Evolutionary conservation across 2,888 invertebrate genomes (phyloP).

Genomic region (Caenorhabditis zanzibari): DNA sequence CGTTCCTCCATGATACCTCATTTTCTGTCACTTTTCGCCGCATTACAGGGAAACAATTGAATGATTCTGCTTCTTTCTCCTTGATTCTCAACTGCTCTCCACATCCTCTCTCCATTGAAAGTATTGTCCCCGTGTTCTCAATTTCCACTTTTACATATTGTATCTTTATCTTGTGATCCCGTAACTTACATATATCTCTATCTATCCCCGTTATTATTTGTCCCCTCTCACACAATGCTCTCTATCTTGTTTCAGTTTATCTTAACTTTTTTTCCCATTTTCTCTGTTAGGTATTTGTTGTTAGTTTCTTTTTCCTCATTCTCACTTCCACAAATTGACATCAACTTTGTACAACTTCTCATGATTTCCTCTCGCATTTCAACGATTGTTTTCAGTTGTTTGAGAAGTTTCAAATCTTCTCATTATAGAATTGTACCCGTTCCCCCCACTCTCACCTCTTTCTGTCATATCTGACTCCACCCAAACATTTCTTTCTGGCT

Average conservation of each 20-base stretch:
- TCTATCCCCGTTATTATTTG: slow-evolving; percentile 13
- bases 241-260: slow-evolving; percentile 8
- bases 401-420: not conserved
- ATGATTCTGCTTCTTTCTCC: slow-evolving; percentile 52
- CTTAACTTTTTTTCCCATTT: not conserved
- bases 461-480: slow-evolving; percentile 32
- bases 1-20: slow-evolving; percentile 5
- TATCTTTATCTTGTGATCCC: not conserved
- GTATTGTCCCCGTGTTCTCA: slow-evolving; percentile 1
- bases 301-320: slow-evolving; percentile 27
- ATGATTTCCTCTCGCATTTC: slow-evolving; percentile 12
- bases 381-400: not conserved
- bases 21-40: slow-evolving; percentile 29
- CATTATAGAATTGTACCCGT: not conserved
- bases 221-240: slow-evolving; percentile 14
- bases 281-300: slow-evolving; percentile 47
- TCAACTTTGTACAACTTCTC: slow-evolving; percentile 34
- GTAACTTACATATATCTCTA: not conserved
- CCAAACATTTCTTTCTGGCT: slow-evolving; percentile 33
- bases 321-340: slow-evolving; percentile 6
- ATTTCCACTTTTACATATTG: not conserved
- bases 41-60: slow-evolving; percentile 53
- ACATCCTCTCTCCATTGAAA: not conserved
- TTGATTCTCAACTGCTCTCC: slow-evolving; percentile 52
- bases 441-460: not conserved